Base-by-base conservation (phyloP, 2,113 vertebrate genomes). In the Globicephala melas region DNA sequence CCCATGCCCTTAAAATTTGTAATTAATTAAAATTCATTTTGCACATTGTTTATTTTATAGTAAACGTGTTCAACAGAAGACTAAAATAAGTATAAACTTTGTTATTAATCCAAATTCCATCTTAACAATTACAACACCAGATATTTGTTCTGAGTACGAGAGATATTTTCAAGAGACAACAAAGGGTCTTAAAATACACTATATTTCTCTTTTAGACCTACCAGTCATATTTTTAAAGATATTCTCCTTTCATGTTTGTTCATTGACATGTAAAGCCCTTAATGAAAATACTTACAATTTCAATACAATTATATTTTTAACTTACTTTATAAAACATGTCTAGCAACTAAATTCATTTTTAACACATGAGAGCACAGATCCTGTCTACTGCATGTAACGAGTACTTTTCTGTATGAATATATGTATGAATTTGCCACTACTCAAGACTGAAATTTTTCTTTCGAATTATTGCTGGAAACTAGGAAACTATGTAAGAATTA, bases 231-330 rank as follows among this genome's bases (percentile, higher is more conserved):
- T 47, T 90, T 81, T 21, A 60, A 83, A 77, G 36, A 31, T 73
- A 77, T 65, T 79, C 36, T 90, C 25, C 3, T 80, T 92, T 93
- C 41, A 33, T 65, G 0, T 50, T 2, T 95, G 25, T 38, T 67
- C 28, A 86, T 55, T 86, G 74, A 74, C 9, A 85, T 60, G 36
- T 23, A 67, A 71, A 83, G 0, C 36, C 53, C 4, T 73, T 67
- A 79, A 67, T 47, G 20, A 80, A 92, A 83, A 50, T 80, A 73
- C 84, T 94, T 85, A 28, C 53, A 83, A 65, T 77, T 79, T 94
- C 58, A 96, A 58, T 94, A 31, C 5, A 84, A 80, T 89, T 94
- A 79, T 80, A 92, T 67, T 73, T 97, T 94, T 23, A 82, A 13
- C 3, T 83, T 70, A 85, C 25, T 58, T 62, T 53, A 55, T 76